Percentiles rank a stretch among this genome's conserved stretches.
These are phyloP conservation scores for Ametastegia equiseti DNA, from an alignment of 2,888 invertebrate genomes.

Conservation along the genomic window DNA sequence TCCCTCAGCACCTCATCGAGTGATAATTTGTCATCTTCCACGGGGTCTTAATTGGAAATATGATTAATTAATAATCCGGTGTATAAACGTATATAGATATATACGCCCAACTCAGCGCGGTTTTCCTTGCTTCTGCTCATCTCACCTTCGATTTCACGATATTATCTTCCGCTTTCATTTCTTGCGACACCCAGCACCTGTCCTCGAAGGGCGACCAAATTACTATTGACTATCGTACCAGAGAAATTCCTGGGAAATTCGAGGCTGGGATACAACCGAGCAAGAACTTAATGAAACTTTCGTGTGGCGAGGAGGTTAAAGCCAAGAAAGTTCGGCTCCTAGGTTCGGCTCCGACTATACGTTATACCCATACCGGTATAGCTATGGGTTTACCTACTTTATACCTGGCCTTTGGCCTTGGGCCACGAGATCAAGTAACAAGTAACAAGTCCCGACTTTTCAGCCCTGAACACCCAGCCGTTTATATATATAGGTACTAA, in stretches of 20 bases:
- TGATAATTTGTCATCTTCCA: neutral
- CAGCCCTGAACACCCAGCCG: neutral
- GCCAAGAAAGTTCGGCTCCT: neutral
- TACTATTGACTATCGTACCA: neutral
- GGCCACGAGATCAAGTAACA: neutral
- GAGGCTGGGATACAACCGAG: neutral
- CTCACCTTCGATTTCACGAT: neutral
- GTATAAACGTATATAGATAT: neutral
- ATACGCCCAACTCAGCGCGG: neutral
- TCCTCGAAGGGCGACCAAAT: neutral
- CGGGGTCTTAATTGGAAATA: neutral
- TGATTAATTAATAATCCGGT: neutral
- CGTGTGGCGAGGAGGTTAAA: neutral
- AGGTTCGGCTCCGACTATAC: too few species aligned
- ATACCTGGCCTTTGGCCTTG: neutral
- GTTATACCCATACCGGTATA: too few species aligned
- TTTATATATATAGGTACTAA: neutral
- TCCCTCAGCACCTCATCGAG: neutral
- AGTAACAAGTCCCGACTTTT: neutral
- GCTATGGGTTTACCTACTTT: neutral
- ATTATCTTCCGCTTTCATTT: neutral
- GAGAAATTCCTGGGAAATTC: neutral
- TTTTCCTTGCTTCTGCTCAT: neutral
- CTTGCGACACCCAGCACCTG: neutral
- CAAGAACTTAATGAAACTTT: neutral